Evolutionary conservation across 2,797 vertebrate species (phyloP), one percentile per base, ranked within the genome.

Genomic region (Syngnathus acus): DNA sequence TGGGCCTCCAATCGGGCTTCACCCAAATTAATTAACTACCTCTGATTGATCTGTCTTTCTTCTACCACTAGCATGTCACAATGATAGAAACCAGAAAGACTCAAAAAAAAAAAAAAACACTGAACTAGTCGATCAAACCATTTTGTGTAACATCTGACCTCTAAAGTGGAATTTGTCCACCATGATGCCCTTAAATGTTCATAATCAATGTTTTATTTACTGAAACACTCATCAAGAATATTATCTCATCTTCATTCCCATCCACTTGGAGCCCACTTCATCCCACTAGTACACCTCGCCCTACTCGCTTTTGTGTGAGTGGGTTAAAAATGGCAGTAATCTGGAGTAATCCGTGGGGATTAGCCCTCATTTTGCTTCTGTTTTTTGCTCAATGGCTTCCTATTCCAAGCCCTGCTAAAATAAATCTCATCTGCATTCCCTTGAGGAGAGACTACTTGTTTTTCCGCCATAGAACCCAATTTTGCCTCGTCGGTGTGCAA

Each of bases 261-360:
- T 32, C 54, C 23, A 23, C 26, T 26, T 57, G 5, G 23, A 57
- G 26, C 23, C 23, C 23, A 32, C 54, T 57, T 23, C 59, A 43
- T 40, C 9, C 59, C 58, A 42, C 10, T 40, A 11, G 23, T 21
- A 73, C 68, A 79, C 76, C 68, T 81, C 73, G 80, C 68, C 68
- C 78, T 71, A 80, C 82, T 26, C 58, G 72, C 62, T 61, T 32
- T 61, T 74, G 72, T 62, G 54, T 72, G 77, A 83, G 82, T 78
- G 80, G 73, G 77, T 87, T 62, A 85, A 88, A 83, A 84, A 78
- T 81, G 83, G 75, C 83, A 72, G 76, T 86, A 90, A 89, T 47
- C 70, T 53, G 48, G 40, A 70, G 62, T 89, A 89, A 90, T 87
- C 85, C 84, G 38, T 0, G 0, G 55, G 83, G 86, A 87, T 90